phyloP scores from a whole-genome alignment of 2,113 vertebrate genomes.

The Brienomyrus longianalis region DNA sequence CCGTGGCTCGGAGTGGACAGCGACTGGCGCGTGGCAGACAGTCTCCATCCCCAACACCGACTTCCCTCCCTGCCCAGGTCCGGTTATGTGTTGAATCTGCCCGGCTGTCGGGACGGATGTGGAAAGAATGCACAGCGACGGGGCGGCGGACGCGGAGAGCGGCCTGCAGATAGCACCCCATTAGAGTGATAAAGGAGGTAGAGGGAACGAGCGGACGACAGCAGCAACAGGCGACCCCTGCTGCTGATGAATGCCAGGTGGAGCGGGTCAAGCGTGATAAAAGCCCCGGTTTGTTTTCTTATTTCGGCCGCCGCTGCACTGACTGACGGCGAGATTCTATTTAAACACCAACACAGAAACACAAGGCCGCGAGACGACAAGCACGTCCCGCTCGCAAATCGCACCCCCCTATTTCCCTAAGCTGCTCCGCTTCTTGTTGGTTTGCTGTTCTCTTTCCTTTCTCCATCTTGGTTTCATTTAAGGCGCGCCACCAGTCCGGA shows the following conservation, averaged over 20 bases:
- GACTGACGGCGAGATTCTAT: conserved; percentile 48
- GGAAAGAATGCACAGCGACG: conserved; percentile 46
- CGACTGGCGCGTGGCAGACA: conserved; percentile 29
- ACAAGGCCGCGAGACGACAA: conserved; percentile 3
- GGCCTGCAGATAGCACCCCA: conserved; percentile 60
- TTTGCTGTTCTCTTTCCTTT: conserved; percentile 12
- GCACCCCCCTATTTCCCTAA: background rate
- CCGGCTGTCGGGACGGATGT: conserved; percentile 56
- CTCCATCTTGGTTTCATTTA: background rate
- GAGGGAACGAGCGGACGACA: conserved; percentile 61
- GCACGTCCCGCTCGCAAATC: background rate
- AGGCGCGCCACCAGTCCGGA: background rate
- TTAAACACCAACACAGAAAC: conserved; percentile 41
- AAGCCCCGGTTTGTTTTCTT: conserved; percentile 66
- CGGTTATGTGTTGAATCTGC: conserved; percentile 68
- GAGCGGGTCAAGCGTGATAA: conserved; percentile 57
- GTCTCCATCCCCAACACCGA: conserved; percentile 36
- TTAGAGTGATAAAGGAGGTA: conserved; percentile 68
- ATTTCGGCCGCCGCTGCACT: conserved; percentile 43
- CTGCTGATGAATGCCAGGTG: conserved; percentile 68
- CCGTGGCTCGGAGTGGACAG: conserved; percentile 2
- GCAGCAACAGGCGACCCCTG: conserved; percentile 51
- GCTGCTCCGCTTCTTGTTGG: conserved; percentile 3
- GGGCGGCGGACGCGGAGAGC: conserved; percentile 38
- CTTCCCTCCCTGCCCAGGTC: conserved; percentile 32